Percentiles rank a stretch among this genome's conserved stretches.
phyloP scores from a whole-genome alignment of 1,140 invertebrate species.

The Pseudoatta argentina region DNA sequence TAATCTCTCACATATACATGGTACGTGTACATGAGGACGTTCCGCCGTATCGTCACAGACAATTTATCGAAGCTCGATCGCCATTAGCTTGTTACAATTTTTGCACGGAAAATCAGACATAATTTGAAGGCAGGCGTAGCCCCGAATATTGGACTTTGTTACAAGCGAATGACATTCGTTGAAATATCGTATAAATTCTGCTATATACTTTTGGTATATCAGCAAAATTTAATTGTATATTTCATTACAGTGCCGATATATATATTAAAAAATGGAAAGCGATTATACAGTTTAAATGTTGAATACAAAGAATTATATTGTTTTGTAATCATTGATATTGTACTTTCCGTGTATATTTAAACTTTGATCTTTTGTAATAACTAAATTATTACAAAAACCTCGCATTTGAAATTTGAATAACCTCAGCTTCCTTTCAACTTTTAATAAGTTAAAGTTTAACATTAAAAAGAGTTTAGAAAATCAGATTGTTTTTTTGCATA shows the following conservation, averaged over 20 bases:
- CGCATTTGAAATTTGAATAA: background rate
- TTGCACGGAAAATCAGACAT: constrained; percentile 44
- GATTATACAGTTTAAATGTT: background rate
- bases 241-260: background rate
- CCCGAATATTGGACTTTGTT: constrained; percentile 1
- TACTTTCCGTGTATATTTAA: background rate
- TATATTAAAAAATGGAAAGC: background rate
- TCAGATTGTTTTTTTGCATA: background rate
- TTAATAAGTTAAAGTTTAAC: background rate
- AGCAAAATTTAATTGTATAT: constrained; percentile 8
- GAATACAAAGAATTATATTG: background rate
- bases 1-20: constrained; percentile 30
- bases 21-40: background rate
- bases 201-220: background rate
- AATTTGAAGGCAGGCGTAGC: background rate
- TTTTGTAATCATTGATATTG: background rate
- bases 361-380: background rate
- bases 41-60: constrained; percentile 49
- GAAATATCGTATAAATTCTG: constrained; percentile 1
- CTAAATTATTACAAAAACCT: background rate
- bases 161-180: background rate
- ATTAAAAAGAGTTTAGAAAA: background rate
- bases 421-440: background rate
- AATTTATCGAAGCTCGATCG: constrained; percentile 60
- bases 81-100: constrained; percentile 20